A percentile compares a stretch with the other conserved stretches of the same genome.
These are phyloP conservation scores for Yponomeuta sedellus DNA, from an alignment of 2,888 invertebrate species.

Conservation along the genomic window DNA sequence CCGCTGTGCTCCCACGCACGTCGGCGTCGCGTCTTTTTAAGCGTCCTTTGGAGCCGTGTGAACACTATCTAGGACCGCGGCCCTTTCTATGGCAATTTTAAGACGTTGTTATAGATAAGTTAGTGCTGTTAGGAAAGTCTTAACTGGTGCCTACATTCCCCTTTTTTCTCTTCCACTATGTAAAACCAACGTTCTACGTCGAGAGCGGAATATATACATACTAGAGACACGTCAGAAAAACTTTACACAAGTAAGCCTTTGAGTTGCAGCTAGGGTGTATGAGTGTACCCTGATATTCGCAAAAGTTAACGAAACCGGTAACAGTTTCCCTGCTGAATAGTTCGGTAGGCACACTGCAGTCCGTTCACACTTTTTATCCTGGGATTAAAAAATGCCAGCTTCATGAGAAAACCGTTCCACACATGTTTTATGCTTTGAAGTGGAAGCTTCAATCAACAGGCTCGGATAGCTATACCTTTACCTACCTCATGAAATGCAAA, in stretches of 20 bases:
- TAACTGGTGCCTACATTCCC: too few species aligned
- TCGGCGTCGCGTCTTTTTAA: constrained; percentile 31
- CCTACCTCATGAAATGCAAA: constrained; percentile 12
- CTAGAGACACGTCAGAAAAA: too few species aligned
- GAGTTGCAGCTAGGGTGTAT: too few species aligned
- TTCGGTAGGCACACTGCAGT: constrained; percentile 1
- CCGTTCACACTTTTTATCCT: background rate
- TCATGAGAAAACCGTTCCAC: background rate
- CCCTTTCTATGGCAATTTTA: background rate
- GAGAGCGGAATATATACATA: too few species aligned
- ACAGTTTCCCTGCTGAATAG: background rate
- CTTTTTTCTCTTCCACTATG: too few species aligned
- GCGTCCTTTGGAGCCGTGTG: background rate
- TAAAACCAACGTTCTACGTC: too few species aligned
- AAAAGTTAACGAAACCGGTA: constrained; percentile 17
- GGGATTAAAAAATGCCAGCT: background rate
- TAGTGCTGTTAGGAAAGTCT: background rate
- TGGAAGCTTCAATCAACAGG: background rate
- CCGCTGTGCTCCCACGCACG: constrained; percentile 59
- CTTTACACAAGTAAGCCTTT: too few species aligned
- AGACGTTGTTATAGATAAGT: background rate
- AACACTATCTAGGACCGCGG: background rate
- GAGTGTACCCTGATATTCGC: background rate
- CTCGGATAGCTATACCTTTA: background rate
- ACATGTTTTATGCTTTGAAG: background rate